Evolutionary conservation across 2,113 vertebrate genomes (phyloP).

Genomic region (Trichomycterus rosablanca): DNA sequence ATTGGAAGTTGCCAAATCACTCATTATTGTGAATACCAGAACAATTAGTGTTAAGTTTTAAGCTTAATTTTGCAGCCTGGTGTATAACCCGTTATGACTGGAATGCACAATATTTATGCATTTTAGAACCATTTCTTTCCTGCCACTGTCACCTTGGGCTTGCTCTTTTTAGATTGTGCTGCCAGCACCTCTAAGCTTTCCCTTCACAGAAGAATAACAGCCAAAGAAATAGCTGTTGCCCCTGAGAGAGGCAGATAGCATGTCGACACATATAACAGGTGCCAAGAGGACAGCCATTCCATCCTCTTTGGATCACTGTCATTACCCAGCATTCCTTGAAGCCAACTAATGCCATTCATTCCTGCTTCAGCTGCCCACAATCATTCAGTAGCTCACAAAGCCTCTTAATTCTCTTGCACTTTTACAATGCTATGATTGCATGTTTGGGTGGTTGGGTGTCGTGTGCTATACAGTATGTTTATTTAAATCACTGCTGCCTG

Average conservation of each 20-base stretch:
- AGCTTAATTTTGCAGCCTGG: too few relatives aligned
- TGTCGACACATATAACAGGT: not conserved
- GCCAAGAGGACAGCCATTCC: not conserved
- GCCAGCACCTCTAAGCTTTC: not conserved
- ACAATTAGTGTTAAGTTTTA: too few relatives aligned
- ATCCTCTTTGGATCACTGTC: not conserved
- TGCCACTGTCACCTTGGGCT: too few relatives aligned
- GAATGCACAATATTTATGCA: too few relatives aligned
- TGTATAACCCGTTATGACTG: too few relatives aligned
- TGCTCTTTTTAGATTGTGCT: too few relatives aligned
- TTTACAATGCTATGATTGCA: conserved; percentile 15
- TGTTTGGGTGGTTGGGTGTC: conserved; percentile 13
- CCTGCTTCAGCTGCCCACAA: conserved; percentile 4
- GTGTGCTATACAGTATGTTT: too few relatives aligned
- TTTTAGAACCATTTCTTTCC: too few relatives aligned
- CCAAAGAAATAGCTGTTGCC: not conserved
- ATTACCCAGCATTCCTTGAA: too few relatives aligned
- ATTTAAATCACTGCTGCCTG: not conserved
- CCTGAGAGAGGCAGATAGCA: not conserved
- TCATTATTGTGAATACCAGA: too few relatives aligned
- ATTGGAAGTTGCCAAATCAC: too few relatives aligned
- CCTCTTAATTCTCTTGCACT: conserved; percentile 9
- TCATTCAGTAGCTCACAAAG: conserved; percentile 32
- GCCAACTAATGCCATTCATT: too few relatives aligned
- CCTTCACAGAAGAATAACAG: not conserved